phyloP scores from a whole-genome alignment of 2,113 vertebrate genomes.

The Limanda limanda region DNA sequence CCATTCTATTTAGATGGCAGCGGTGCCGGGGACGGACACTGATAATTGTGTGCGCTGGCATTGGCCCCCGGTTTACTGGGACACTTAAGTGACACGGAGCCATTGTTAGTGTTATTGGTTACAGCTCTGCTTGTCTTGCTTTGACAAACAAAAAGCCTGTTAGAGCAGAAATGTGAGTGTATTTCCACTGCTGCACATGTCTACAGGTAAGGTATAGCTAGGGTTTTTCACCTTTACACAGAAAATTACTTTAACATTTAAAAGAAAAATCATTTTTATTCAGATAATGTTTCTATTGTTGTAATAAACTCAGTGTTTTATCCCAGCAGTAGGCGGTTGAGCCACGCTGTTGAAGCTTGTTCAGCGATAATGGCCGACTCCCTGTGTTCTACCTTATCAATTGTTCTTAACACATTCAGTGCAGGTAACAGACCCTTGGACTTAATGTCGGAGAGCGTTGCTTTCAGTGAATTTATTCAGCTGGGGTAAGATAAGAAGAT shows the following conservation, averaged over 20 bases:
- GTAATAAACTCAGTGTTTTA: not conserved
- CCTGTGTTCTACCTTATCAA: not conserved
- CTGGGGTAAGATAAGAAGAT: conserved; percentile 36
- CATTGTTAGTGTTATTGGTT: not conserved
- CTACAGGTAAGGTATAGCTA: not conserved
- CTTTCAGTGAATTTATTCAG: conserved; percentile 46
- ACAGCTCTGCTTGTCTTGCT: not conserved
- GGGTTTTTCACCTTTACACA: not conserved
- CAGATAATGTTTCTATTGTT: not conserved
- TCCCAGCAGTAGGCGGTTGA: not conserved
- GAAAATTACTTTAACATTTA: not conserved
- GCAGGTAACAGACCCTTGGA: not conserved
- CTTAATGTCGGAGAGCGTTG: conserved; percentile 5
- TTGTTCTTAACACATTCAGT: not conserved
- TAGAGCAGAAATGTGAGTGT: not conserved
- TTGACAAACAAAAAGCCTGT: not conserved
- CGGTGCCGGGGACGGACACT: not conserved
- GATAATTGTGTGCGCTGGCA: not conserved
- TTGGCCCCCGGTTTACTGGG: not conserved
- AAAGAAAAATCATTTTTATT: not conserved
- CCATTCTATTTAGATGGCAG: conserved; percentile 7
- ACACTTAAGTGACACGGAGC: not conserved
- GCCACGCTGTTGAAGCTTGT: not conserved
- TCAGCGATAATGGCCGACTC: not conserved
- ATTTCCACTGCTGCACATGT: no score